phyloP scores from a whole-genome alignment of 1,140 invertebrate genomes.

The Drosophila erecta region DNA sequence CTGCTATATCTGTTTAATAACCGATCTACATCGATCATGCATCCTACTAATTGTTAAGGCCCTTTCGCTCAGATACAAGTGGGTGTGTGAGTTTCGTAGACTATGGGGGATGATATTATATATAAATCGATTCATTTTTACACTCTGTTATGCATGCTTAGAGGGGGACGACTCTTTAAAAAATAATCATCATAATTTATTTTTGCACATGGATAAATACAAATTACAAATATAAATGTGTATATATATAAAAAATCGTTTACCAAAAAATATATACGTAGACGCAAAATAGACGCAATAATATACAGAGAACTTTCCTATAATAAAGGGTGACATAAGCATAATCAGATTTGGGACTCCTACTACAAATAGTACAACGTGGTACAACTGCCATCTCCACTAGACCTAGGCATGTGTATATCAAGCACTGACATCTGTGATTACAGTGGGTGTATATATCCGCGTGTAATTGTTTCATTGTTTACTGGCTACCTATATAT shows the following conservation, averaged over 20 bases:
- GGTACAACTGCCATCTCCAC: constrained; percentile 25
- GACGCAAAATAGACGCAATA: constrained; percentile 61
- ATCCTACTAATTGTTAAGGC: constrained; percentile 68
- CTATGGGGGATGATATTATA: constrained; percentile 24
- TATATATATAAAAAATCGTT: constrained; percentile 60
- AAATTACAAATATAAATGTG: constrained; percentile 76
- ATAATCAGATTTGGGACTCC: constrained; percentile 68
- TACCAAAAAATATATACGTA: constrained; percentile 66
- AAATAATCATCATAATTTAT: constrained; percentile 83
- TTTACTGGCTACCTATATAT: constrained; percentile 67
- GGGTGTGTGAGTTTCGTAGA: constrained; percentile 39
- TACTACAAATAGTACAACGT: constrained; percentile 54
- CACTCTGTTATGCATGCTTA: constrained; percentile 53
- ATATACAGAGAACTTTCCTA: constrained; percentile 67
- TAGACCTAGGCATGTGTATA: constrained; percentile 44
- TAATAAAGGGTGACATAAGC: constrained; percentile 68
- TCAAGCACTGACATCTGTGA: constrained; percentile 73
- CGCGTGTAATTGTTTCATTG: constrained; percentile 28
- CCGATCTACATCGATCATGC: constrained; percentile 60
- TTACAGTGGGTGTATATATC: constrained; percentile 45
- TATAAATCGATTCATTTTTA: constrained; percentile 41
- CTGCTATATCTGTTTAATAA: constrained; percentile 10
- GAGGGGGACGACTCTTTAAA: constrained; percentile 39
- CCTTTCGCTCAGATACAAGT: constrained; percentile 77
- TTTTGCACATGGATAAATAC: constrained; percentile 80